These are phyloP conservation scores for Nomada fucata DNA, from an alignment of 2,888 invertebrate genomes.

Conservation along the genomic window DNA sequence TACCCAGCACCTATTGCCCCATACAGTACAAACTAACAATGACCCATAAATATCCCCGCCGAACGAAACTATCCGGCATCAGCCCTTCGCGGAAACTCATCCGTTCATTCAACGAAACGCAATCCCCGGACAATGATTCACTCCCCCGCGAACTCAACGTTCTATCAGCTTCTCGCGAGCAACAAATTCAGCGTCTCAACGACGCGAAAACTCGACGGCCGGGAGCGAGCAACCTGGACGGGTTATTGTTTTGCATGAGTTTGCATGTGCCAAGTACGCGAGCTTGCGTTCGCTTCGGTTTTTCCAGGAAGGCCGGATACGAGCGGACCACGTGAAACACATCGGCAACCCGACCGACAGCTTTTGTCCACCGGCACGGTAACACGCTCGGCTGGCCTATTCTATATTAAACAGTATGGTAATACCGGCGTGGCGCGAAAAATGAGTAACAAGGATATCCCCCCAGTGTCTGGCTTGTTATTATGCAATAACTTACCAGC, in stretches of 20 bases:
- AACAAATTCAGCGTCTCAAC: slow-evolving; percentile 42
- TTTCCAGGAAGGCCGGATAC: slow-evolving; percentile 61
- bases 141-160: no score
- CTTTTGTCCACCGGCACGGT: slow-evolving; percentile 48
- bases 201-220: slow-evolving; percentile 9
- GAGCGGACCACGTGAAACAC: slow-evolving; percentile 14
- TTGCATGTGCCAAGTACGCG: slow-evolving; percentile 70
- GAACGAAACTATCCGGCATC: no score
- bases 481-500: slow-evolving; percentile 81
- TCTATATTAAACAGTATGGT: slow-evolving; percentile 83
- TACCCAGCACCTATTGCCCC: no score
- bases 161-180: not conserved
- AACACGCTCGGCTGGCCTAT: slow-evolving; percentile 62
- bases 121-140: no score
- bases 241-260: slow-evolving; percentile 61
- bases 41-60: no score
- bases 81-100: no score
- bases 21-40: no score
- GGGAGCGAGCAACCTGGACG: not conserved
- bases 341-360: slow-evolving; percentile 18
- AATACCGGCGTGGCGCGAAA: slow-evolving; percentile 77
- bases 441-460: slow-evolving; percentile 78
- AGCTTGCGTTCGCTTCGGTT: slow-evolving; percentile 63
- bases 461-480: slow-evolving; percentile 77
- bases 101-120: no score